A percentile compares a stretch with the other conserved stretches of the same genome.
Conservation (phyloP, 1,140 invertebrate genomes). For the Neotoxoptera formosana region DNA sequence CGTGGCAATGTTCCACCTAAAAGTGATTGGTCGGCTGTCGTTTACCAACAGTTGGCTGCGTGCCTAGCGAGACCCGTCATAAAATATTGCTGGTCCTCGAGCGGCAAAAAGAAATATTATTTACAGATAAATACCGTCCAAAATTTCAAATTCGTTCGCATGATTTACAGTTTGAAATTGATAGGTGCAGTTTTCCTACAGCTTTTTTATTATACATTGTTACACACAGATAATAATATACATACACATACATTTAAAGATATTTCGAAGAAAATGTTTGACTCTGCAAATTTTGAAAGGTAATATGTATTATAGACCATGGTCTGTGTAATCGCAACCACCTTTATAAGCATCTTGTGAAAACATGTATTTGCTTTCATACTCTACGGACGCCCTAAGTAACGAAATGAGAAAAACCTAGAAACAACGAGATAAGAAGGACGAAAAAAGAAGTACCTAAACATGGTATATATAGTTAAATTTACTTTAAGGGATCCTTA, state of each 20-base stretch:
- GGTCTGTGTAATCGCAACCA: background rate
- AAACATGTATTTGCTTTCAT: conserved; percentile 55
- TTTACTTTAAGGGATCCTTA: conserved; percentile 9
- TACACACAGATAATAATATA: background rate
- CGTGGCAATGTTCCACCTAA: conserved; percentile 56
- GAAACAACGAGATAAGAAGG: background rate
- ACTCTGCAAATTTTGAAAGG: background rate
- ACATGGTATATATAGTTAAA: background rate
- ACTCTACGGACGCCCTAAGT: too few species aligned
- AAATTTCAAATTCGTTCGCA: conserved; percentile 4
- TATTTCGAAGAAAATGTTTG: background rate
- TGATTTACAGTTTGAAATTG: background rate
- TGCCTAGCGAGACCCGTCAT: conserved; percentile 49
- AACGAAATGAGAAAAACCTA: background rate
- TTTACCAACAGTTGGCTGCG: conserved; percentile 56
- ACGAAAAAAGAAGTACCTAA: conserved; percentile 12
- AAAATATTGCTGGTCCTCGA: conserved; percentile 47
- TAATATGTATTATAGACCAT: background rate
- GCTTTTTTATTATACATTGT: background rate
- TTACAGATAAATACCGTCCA: background rate
- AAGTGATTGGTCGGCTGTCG: conserved; percentile 57
- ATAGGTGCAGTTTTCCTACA: background rate
- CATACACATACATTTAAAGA: background rate
- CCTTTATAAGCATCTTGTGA: conserved; percentile 23
- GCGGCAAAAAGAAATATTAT: conserved; percentile 12